phyloP scores from a whole-genome alignment of 2,888 invertebrate genomes.

The Athalia cordata region DNA sequence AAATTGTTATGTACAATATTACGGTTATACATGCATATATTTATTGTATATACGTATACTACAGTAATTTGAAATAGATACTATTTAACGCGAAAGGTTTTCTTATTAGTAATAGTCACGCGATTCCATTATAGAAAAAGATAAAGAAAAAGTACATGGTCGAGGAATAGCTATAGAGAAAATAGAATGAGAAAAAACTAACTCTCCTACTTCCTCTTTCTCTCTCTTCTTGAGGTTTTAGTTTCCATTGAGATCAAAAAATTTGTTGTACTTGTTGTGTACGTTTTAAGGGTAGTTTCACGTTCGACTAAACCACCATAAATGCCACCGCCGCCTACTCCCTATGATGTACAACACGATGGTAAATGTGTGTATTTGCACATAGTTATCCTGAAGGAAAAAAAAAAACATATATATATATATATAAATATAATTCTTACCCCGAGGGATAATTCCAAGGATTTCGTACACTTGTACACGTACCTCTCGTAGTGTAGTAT shows the following conservation, averaged over 20 bases:
- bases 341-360: neutral
- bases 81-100: too few species aligned
- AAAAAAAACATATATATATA: neutral
- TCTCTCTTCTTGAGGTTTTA: neutral
- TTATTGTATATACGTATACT: too few species aligned
- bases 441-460: neutral
- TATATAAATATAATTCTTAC: neutral
- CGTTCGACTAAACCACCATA: constrained; percentile 34
- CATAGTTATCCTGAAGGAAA: neutral
- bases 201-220: too few species aligned
- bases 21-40: too few species aligned
- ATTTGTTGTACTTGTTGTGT: constrained; percentile 4
- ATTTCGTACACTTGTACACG: neutral
- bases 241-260: constrained; percentile 14
- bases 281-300: constrained; percentile 33
- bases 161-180: constrained; percentile 39
- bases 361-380: neutral
- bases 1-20: too few species aligned
- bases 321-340: constrained; percentile 6
- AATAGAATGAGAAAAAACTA: too few species aligned
- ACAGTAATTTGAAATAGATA: too few species aligned
- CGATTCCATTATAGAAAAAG: too few species aligned
- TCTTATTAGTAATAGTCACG: too few species aligned
- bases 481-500: constrained; percentile 32
- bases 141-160: neutral